These are phyloP conservation scores for Pteronotus mesoamericanus DNA, from an alignment of 2,797 vertebrate species.

Conservation along the genomic window DNA sequence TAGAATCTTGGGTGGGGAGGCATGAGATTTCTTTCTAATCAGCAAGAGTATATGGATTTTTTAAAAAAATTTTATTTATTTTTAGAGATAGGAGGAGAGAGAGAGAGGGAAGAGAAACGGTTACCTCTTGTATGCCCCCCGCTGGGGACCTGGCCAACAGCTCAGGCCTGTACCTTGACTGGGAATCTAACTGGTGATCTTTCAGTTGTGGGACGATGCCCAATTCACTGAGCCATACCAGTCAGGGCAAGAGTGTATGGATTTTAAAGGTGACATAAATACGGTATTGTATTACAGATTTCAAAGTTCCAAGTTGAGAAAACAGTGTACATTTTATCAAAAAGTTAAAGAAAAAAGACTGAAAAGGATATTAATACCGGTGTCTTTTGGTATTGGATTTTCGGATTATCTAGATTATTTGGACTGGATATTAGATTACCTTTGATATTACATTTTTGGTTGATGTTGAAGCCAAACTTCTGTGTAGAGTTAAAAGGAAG, in stretches of 20 bases:
- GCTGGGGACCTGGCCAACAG: no score
- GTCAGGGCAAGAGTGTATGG: no score
- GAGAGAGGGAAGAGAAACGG: no score
- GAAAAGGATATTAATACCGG: background rate
- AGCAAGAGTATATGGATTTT: background rate
- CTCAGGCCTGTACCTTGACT: no score
- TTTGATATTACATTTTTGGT: background rate
- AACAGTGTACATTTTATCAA: background rate
- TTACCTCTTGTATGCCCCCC: no score
- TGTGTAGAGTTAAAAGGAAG: background rate
- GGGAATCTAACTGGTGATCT: no score
- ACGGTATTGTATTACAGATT: background rate
- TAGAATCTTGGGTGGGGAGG: background rate
- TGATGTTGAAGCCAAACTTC: background rate
- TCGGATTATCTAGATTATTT: background rate
- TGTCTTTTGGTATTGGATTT: background rate
- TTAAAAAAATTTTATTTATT: no score
- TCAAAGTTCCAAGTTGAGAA: background rate
- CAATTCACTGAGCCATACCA: no score
- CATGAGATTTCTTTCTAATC: background rate
- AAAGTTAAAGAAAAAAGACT: background rate
- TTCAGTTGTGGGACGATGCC: no score
- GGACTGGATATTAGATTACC: background rate
- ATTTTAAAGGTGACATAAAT: background rate
- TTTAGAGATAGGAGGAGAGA: no score